Evolutionary conservation across 2,113 vertebrate genomes (phyloP), one percentile per base, ranked within the genome.

Genomic region (Tachysurus fulvidraco): DNA sequence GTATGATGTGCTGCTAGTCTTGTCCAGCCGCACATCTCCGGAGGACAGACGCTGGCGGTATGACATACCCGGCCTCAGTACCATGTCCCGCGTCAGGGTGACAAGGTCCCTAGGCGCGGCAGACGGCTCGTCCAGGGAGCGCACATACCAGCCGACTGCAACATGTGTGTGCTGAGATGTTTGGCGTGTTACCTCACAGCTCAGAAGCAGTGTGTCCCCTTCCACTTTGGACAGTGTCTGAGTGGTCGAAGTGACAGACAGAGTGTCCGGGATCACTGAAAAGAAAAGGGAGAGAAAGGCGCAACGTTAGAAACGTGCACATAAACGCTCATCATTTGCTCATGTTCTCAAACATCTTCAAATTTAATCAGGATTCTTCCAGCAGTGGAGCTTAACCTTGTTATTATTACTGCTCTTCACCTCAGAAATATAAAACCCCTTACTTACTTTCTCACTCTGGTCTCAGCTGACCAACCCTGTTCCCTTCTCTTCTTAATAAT

Each of bases 181-280:
- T 91, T 94, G 96, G 0, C 96, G 96, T 16, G 96, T 94, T 77
- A 98, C 96, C 86, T 98, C 97, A 0, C 98, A 99, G 54, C 92
- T 96, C 44, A 99, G 95, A 92, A 97, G 96, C 84, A 99, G 92
- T 0, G 95, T 96, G 91, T 98, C 97, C 0, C 94, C 97, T 79
- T 99, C 98, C 88, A 99, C 97, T 90, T 96, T 98, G 91, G 97
- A 96, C 81, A 99, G 93, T 0, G 96, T 97, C 94, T 98, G 97
- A 0, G 96, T 92, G 1, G 96, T 16, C 0, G 96, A 96, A 0
- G 93, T 93, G 54, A 96, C 96, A 2, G 95, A 94, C 90, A 99
- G 93, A 0, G 97, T 95, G 93, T 99, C 97, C 0, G 97, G 95
- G 59, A 99, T 98, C 90, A 99, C 98, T 99, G 96, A 44, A 91